A percentile compares a stretch with the other conserved stretches of the same genome.
phyloP scores from a whole-genome alignment of 2,888 invertebrate genomes.

The Plebejus anna region DNA sequence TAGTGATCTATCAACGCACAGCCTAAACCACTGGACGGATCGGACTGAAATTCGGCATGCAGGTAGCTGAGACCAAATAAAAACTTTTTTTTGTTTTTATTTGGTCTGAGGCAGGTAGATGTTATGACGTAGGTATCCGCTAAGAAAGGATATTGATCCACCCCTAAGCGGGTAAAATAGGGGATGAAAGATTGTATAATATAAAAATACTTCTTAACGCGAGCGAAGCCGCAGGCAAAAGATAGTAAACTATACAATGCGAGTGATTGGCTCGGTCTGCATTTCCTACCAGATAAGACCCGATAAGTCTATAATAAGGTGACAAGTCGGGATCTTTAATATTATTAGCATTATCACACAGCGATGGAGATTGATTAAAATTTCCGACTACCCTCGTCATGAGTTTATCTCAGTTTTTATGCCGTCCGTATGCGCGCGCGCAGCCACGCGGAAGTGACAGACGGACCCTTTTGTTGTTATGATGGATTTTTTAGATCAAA shows the following conservation, averaged over 20 bases:
- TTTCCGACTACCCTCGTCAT: constrained; percentile 45
- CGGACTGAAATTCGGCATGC: too few relatives aligned
- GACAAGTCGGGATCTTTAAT: constrained; percentile 36
- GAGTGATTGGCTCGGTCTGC: constrained; percentile 14
- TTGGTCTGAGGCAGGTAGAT: too few relatives aligned
- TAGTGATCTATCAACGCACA: too few relatives aligned
- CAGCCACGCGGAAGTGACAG: constrained; percentile 45
- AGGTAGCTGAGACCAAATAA: too few relatives aligned
- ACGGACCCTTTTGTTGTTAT: constrained; percentile 44
- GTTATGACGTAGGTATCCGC: too few relatives aligned
- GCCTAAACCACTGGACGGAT: too few relatives aligned
- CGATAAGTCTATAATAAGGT: constrained; percentile 30
- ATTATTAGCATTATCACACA: constrained; percentile 40
- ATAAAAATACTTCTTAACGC: too few relatives aligned
- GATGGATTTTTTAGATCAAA: constrained; percentile 42
- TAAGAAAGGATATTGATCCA: too few relatives aligned
- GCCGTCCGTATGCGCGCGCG: constrained; percentile 44
- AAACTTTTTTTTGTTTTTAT: too few relatives aligned
- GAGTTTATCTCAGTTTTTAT: constrained; percentile 36
- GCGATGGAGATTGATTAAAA: constrained; percentile 45
- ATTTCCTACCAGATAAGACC: constrained; percentile 22
- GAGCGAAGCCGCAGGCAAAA: too few relatives aligned
- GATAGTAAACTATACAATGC: neutral
- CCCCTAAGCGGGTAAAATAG: too few relatives aligned
- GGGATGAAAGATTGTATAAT: too few relatives aligned